Percentiles rank a stretch among this genome's conserved stretches.
Evolutionary conservation across 1,140 invertebrate genomes (phyloP).

Genomic region (Periplaneta americana): DNA sequence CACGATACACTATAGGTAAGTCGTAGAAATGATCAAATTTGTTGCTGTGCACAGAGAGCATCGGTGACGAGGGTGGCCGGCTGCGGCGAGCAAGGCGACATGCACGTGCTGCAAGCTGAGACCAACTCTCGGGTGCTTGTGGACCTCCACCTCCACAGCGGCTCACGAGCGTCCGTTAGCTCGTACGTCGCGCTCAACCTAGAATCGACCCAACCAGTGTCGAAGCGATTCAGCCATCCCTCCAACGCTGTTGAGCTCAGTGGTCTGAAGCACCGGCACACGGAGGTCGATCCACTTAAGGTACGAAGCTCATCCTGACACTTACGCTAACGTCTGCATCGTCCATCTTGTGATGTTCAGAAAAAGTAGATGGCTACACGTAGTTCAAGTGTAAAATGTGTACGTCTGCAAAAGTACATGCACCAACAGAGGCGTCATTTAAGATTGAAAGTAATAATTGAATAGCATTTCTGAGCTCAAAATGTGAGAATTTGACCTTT

Average conservation of each 20-base stretch:
- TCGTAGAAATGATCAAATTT: too few species aligned
- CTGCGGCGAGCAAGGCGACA: neutral
- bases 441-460: too few species aligned
- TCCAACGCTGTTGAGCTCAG: neutral
- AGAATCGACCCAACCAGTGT: neutral
- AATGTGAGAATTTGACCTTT: too few species aligned
- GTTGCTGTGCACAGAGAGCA: too few species aligned
- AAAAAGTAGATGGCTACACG: too few species aligned
- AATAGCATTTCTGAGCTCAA: too few species aligned
- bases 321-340: too few species aligned
- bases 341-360: too few species aligned
- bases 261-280: neutral
- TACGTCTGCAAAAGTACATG: too few species aligned
- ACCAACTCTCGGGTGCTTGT: neutral
- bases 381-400: too few species aligned
- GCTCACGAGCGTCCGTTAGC: neutral
- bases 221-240: neutral
- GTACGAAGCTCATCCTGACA: neutral
- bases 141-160: neutral
- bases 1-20: too few species aligned
- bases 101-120: neutral
- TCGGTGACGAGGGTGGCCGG: neutral
- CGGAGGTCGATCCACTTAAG: neutral
- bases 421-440: too few species aligned
- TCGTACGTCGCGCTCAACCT: slow-evolving; percentile 1